Evolutionary conservation across 2,797 vertebrate genomes (phyloP).

Genomic region (Streptopelia turtur): DNA sequence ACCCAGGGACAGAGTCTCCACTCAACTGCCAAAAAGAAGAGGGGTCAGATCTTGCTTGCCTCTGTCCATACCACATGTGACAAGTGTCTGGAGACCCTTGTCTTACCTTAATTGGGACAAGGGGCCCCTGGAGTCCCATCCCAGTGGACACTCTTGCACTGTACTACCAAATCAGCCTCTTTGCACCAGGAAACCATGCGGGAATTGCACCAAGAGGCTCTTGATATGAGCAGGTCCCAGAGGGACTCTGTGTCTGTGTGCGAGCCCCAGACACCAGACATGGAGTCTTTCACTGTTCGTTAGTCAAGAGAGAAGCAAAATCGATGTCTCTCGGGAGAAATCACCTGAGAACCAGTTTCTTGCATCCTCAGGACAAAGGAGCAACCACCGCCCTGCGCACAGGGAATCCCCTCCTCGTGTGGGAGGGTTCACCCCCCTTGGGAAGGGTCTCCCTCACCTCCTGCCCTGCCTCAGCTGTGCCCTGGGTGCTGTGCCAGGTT

Average conservation of each 20-base stretch:
- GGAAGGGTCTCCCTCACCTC: not conserved
- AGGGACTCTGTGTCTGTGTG: rapidly evolving
- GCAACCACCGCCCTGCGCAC: not conserved
- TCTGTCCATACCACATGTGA: rapidly evolving
- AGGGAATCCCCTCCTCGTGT: not conserved
- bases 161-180: not conserved
- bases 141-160: rapidly evolving
- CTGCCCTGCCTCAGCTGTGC: not conserved
- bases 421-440: too few relatives aligned
- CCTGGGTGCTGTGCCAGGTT: not conserved
- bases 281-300: not conserved
- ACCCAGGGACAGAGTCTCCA: not conserved
- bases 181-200: not conserved
- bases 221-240: not conserved
- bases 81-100: not conserved
- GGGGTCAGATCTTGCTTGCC: not conserved
- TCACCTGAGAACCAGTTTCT: rapidly evolving
- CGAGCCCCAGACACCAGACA: not conserved
- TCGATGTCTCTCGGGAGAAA: not conserved
- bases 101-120: not conserved
- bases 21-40: not conserved
- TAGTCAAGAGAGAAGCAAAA: not conserved
- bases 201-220: not conserved
- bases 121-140: not conserved
- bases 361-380: not conserved